Base-by-base conservation (phyloP, 2,888 invertebrate genomes). In the Cantharis rufa region DNA sequence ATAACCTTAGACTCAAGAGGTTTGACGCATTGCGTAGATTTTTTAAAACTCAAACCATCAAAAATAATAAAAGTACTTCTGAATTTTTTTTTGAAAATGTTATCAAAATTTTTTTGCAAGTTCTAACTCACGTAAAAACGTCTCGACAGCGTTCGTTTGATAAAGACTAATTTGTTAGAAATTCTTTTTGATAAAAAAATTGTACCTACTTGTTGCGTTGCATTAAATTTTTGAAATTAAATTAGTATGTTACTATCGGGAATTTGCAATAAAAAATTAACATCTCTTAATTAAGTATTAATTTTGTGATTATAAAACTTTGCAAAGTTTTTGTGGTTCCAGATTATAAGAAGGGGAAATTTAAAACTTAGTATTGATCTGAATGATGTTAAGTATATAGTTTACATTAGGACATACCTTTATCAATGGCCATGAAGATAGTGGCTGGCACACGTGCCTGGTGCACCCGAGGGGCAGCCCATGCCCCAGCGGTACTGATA, bases 401-500 rank as follows among this genome's bases (percentile, higher is more conserved):
- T 82, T 85, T 84, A 86, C 85, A 84, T 85, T 84, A 85, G 81
- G 78, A 78, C 77, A 71, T 79, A 81, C 88, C 87, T 88, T 88
- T 87, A 87, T 87, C 87, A 88, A 87, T 88, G 87, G 87, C 88
- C 88, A 88, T 88, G 87, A 85, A 87, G 86, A 85, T 85, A 86
- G 86, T 84, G 83, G 85, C 82, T 83, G 86, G 86, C 86, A 87
- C 87, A 86, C 85, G 86, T 87, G 87, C 86, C 86, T 84, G 85
- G 84, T 84, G 85, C 84, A 83, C 84, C 84, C 82, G 82, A 81
- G 81, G 84, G 82, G 80, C 79, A 81, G 79, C 82, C 84, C 83
- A 84, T 84, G 80, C 78, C 81, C 81, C 80, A 77, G 76, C 78
- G 78, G 75, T 74, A 78, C 71, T 71, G 70, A 77, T 73, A 81